Conservation (phyloP, 2,797 vertebrate species). For the Xerus rutilus region DNA sequence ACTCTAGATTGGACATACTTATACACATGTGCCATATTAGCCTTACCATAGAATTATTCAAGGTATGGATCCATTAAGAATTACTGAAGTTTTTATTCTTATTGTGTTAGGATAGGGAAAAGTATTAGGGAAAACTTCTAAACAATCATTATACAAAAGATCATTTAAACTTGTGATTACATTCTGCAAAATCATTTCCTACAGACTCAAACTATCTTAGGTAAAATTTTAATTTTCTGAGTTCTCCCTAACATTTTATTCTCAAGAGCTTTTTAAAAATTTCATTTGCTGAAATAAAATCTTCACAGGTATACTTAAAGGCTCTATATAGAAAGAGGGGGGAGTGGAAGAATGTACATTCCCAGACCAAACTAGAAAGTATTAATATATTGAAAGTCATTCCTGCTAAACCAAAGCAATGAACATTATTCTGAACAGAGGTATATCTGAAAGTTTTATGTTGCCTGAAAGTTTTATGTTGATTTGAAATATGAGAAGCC, state of each 20-base stretch:
- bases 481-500: constrained; percentile 32
- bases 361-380: neutral
- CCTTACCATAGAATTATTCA: neutral
- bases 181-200: constrained; percentile 56
- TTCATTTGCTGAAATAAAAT: constrained; percentile 62
- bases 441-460: neutral
- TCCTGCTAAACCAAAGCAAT: constrained; percentile 22
- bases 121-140: constrained; percentile 30
- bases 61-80: neutral
- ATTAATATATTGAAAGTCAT: constrained; percentile 22
- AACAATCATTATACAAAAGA: neutral
- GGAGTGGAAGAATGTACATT: neutral
- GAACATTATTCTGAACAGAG: neutral
- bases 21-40: neutral
- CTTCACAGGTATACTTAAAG: constrained; percentile 39
- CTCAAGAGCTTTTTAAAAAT: neutral
- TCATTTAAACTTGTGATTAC: neutral
- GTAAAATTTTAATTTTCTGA: constrained; percentile 55
- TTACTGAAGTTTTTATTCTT: constrained; percentile 50
- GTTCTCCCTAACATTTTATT: constrained; percentile 43
- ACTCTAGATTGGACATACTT: neutral
- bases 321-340: neutral
- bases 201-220: neutral
- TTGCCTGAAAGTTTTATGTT: neutral
- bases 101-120: constrained; percentile 2